Base-by-base conservation (phyloP, 2,888 invertebrate genomes). In the Prosopocoilus inquinatus region DNA sequence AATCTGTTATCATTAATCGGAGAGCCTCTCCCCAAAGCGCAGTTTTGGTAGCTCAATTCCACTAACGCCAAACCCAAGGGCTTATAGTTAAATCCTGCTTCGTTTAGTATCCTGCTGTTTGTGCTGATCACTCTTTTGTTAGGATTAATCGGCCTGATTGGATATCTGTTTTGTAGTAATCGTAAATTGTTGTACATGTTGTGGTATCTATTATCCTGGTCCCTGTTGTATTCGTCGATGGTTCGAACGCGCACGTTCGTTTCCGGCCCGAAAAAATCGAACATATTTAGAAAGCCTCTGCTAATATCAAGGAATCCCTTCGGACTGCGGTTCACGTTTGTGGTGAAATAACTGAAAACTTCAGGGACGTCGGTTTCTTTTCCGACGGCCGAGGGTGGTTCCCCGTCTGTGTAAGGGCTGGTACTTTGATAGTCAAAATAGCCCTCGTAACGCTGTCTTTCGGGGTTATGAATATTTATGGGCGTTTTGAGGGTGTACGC, bases 21-120 rank as follows among this genome's bases (percentile, higher is more conserved):
- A 11, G 81, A 78, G 1, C 81, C 82, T 46, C 78, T 76, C 36
- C 79, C 79, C 28, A 76, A 67, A 7, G 75, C 70, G 64, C 82
- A 83, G 46, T 74, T 68, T 3, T 65, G 65, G 63, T 75, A 80
- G 58, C 79, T 74, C 58, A 77, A 64, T 58, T 79, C 75, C 2
- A 82, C 77, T 53, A 82, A 68, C 54, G 75, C 71, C 52, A 77
- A 61, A 11, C 81, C 82, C 36, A 80, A 62, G 1, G 80, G 71
- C 55, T 74, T 75, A 4, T 55, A 58, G 36, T 53, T 53, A 55
- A 58, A 51, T 44, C 47, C 55, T 20, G 35, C 48, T 51, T 59
- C 54, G 44, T 59, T 13, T 12, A 47, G 46, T 38, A 34, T 50
- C 20, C 50, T 45, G 35, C 41, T 51, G 43, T 55, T 55, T 41